Percentiles rank a stretch among this genome's conserved stretches.
phyloP scores from a whole-genome alignment of 2,888 invertebrate genomes.

The Trichopria drosophilae region DNA sequence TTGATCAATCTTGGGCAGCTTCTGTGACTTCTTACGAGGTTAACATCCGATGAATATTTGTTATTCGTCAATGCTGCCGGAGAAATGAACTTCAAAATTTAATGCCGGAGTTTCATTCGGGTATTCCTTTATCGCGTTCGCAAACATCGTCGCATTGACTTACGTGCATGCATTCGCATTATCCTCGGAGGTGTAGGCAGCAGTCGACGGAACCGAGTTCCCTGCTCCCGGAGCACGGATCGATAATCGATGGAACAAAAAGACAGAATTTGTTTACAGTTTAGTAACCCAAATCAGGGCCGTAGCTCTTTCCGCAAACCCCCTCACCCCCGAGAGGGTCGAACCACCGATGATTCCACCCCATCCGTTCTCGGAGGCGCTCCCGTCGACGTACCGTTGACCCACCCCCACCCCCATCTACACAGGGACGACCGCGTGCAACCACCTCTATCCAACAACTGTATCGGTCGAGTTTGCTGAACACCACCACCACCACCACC shows the following conservation, averaged over 20 bases:
- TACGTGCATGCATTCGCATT: not conserved
- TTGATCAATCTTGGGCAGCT: too few relatives aligned
- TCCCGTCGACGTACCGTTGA: conserved; percentile 5
- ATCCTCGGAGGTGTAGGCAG: conserved; percentile 8
- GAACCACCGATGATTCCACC: conserved; percentile 6
- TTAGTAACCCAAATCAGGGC: conserved; percentile 55
- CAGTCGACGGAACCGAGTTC: too few relatives aligned
- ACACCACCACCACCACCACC: conserved; percentile 5
- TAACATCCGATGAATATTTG: too few relatives aligned
- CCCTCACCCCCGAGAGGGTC: conserved; percentile 11
- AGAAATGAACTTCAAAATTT: not conserved
- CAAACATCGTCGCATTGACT: not conserved
- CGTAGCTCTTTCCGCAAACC: conserved; percentile 32
- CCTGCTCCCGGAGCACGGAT: conserved; percentile 47
- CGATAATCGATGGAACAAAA: conserved; percentile 55
- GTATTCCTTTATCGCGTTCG: not conserved
- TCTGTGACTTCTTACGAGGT: too few relatives aligned
- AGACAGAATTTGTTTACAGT: conserved; percentile 56
- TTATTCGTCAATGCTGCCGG: too few relatives aligned
- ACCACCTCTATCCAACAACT: conserved; percentile 15
- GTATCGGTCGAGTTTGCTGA: conserved; percentile 8
- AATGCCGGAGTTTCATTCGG: not conserved
- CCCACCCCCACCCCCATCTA: conserved; percentile 13
- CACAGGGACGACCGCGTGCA: conserved; percentile 1
- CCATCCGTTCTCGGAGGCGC: conserved; percentile 14